Evolutionary conservation across 64 coral and sea anemone species (phyloP).

Genomic region (Montipora efflorescens): DNA sequence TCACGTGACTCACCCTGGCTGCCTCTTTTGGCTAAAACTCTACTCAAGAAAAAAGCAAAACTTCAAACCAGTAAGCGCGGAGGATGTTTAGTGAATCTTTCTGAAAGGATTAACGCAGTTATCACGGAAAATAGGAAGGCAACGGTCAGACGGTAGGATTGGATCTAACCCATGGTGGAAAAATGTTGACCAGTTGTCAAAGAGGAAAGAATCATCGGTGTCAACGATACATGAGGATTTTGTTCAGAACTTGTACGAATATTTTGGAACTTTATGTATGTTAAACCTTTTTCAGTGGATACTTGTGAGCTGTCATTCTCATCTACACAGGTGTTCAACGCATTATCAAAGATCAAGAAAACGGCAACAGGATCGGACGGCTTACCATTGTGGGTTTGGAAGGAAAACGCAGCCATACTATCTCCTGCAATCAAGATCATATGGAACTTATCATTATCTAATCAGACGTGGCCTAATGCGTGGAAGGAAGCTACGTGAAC

Average conservation of each 20-base stretch:
- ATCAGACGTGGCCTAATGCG: not conserved
- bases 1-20: conserved; percentile 68
- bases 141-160: not conserved
- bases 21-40: conserved; percentile 48
- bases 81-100: too few species aligned
- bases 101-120: too few species aligned
- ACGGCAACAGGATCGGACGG: not conserved
- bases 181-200: conserved; percentile 15
- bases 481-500: not conserved
- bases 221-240: too few species aligned
- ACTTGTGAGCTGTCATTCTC: not conserved
- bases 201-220: not conserved
- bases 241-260: too few species aligned
- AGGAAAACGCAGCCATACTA: not conserved
- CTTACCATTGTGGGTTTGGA: not conserved
- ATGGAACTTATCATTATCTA: not conserved
- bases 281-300: not conserved
- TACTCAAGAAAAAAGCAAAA: conserved; percentile 55
- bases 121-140: conserved; percentile 16
- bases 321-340: not conserved
- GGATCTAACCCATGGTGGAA: conserved; percentile 45
- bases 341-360: not conserved
- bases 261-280: not conserved
- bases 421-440: not conserved
- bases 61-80: not conserved